Percentiles rank a stretch among this genome's conserved stretches.
Conservation (phyloP, 2,797 vertebrate species). For the Malacoctenus gilli region DNA sequence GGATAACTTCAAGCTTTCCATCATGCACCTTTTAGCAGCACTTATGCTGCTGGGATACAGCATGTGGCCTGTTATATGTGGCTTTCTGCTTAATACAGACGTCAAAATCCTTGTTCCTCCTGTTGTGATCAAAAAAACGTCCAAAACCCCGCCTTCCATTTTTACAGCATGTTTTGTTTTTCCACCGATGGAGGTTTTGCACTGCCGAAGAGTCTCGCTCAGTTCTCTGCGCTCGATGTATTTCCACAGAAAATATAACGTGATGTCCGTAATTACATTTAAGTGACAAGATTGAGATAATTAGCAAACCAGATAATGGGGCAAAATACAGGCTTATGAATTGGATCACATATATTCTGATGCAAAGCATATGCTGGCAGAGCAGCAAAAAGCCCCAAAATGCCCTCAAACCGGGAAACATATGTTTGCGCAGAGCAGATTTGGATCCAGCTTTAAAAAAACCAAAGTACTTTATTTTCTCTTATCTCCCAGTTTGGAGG, state of each 20-base stretch:
- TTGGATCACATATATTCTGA: slow-evolving; percentile 46
- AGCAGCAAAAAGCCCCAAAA: slow-evolving; percentile 25
- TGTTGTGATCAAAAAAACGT: slow-evolving; percentile 64
- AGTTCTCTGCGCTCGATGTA: slow-evolving; percentile 39
- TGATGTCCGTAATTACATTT: slow-evolving; percentile 59
- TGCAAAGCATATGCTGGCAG: slow-evolving; percentile 57
- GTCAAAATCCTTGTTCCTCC: slow-evolving; percentile 57
- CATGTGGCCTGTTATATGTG: slow-evolving; percentile 37
- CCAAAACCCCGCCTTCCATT: slow-evolving; percentile 45
- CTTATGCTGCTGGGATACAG: slow-evolving; percentile 52
- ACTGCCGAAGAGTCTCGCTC: slow-evolving; percentile 40
- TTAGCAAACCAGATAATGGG: slow-evolving; percentile 67
- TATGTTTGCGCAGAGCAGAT: slow-evolving; percentile 43
- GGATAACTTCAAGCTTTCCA: slow-evolving; percentile 62
- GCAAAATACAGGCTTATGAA: slow-evolving; percentile 54
- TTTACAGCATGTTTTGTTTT: slow-evolving; percentile 58
- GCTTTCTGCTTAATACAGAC: slow-evolving; percentile 64
- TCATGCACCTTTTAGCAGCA: slow-evolving; percentile 71
- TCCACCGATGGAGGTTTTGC: slow-evolving; percentile 37
- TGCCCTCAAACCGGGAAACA: slow-evolving; percentile 37
- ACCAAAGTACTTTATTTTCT: slow-evolving; percentile 14
- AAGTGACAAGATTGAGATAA: slow-evolving; percentile 65
- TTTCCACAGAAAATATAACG: slow-evolving; percentile 55
- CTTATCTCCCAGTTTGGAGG: slow-evolving; percentile 35
- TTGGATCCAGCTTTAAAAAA: slow-evolving; percentile 32